A percentile compares a stretch with the other conserved stretches of the same genome.
Conservation (phyloP, 2,888 invertebrate species). For the Stenodera caucasica region DNA sequence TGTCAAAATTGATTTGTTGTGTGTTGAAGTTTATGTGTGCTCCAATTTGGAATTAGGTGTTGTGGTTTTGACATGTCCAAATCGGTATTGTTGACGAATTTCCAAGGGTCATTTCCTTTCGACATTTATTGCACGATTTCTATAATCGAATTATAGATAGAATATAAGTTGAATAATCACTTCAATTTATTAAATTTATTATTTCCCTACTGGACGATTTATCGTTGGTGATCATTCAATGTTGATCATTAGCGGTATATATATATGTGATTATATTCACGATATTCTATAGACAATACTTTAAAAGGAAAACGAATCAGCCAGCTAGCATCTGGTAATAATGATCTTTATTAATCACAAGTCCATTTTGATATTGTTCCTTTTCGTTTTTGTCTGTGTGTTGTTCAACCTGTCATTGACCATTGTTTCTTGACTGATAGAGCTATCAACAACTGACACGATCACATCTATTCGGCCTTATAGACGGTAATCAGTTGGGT, state of each 20-base stretch:
- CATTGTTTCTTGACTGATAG: slow-evolving; percentile 52
- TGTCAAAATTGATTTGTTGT: slow-evolving; percentile 2
- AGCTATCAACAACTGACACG: slow-evolving; percentile 52
- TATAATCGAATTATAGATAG: too few species aligned
- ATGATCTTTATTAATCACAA: slow-evolving; percentile 49
- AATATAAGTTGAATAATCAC: too few species aligned
- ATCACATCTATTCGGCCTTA: slow-evolving; percentile 50
- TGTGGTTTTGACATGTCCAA: not conserved
- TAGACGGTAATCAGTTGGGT: slow-evolving; percentile 46
- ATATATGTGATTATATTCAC: not conserved
- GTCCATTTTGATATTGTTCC: slow-evolving; percentile 47
- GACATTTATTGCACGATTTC: not conserved
- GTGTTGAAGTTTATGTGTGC: not conserved
- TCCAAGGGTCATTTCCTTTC: not conserved
- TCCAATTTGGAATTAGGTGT: not conserved
- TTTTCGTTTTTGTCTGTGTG: slow-evolving; percentile 29
- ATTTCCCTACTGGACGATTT: too few species aligned
- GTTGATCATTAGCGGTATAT: slow-evolving; percentile 2
- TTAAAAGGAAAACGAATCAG: too few species aligned
- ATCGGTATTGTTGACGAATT: not conserved
- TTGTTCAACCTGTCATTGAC: slow-evolving; percentile 46
- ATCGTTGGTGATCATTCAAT: not conserved
- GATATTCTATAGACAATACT: too few species aligned
- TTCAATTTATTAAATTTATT: too few species aligned
- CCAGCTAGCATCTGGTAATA: slow-evolving; percentile 21